A percentile compares a stretch with the other conserved stretches of the same genome.
phyloP scores from a whole-genome alignment of 1,140 invertebrate species.

The Drosophila jambulina region DNA sequence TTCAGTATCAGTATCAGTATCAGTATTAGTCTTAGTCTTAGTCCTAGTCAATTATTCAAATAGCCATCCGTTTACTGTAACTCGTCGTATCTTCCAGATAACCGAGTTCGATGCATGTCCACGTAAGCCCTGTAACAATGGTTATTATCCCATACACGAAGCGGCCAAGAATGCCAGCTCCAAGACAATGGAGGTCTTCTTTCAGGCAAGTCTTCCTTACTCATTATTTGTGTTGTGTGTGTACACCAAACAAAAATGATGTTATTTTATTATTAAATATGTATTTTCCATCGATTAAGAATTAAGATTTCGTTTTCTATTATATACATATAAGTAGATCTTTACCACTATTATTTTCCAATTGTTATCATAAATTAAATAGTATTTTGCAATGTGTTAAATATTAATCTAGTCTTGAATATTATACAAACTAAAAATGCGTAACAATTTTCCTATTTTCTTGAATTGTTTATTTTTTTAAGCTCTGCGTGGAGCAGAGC shows the following conservation, averaged over 20 bases:
- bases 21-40: not conserved
- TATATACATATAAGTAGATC: too few relatives aligned
- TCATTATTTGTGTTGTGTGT: not conserved
- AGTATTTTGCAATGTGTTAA: too few relatives aligned
- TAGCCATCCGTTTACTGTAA: conserved; percentile 37
- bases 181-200: conserved; percentile 91
- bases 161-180: conserved; percentile 95
- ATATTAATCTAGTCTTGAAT: too few relatives aligned
- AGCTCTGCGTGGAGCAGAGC: too few relatives aligned
- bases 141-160: conserved; percentile 95
- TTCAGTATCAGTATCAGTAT: conserved; percentile 9
- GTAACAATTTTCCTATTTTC: too few relatives aligned
- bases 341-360: too few relatives aligned
- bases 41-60: conserved; percentile 10
- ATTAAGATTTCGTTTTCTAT: too few relatives aligned
- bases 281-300: too few relatives aligned
- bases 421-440: too few relatives aligned
- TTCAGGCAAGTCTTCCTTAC: conserved; percentile 85
- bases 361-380: too few relatives aligned
- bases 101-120: conserved; percentile 90
- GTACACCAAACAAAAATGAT: not conserved
- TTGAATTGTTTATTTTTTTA: too few relatives aligned
- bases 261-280: not conserved
- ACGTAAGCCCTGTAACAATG: conserved; percentile 91
- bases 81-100: conserved; percentile 87